phyloP scores from a whole-genome alignment of 2,113 vertebrate species.

The Scatophagus argus region DNA sequence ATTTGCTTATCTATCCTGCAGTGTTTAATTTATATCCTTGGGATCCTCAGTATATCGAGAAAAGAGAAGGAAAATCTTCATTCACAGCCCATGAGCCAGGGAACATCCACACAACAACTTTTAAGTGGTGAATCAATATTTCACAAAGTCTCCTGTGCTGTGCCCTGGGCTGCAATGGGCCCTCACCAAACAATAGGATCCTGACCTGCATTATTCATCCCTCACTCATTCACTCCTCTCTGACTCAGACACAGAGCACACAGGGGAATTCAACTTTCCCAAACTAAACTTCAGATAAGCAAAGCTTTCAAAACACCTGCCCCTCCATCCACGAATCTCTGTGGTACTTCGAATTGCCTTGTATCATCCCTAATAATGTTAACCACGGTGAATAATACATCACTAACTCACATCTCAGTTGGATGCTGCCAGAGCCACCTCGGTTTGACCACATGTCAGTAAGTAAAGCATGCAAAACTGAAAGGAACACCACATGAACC shows the following conservation, averaged over 20 bases:
- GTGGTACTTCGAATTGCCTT: constrained; percentile 14
- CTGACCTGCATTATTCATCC: constrained; percentile 81
- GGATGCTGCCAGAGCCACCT: background rate
- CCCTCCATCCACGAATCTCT: constrained; percentile 16
- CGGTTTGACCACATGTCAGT: constrained; percentile 1
- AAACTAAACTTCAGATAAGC: constrained; percentile 59
- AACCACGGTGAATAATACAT: constrained; percentile 66
- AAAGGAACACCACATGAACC: background rate
- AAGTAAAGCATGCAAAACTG: constrained; percentile 14
- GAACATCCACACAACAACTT: constrained; percentile 63
- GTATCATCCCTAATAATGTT: constrained; percentile 41
- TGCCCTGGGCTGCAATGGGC: constrained; percentile 34
- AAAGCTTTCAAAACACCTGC: constrained; percentile 58
- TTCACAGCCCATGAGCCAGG: constrained; percentile 27
- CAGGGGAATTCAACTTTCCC: constrained; percentile 60
- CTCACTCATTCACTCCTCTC: constrained; percentile 57
- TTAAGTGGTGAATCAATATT: constrained; percentile 79
- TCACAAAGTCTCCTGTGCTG: constrained; percentile 62
- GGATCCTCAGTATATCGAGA: background rate
- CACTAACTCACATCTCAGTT: constrained; percentile 15
- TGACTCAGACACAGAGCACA: constrained; percentile 34
- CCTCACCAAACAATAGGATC: constrained; percentile 73
- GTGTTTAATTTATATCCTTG: background rate
- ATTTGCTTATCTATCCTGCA: background rate
- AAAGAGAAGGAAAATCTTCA: constrained; percentile 12